Base-by-base conservation (phyloP, 2,113 vertebrate species). In the Protobothrops mucrosquamatus region DNA sequence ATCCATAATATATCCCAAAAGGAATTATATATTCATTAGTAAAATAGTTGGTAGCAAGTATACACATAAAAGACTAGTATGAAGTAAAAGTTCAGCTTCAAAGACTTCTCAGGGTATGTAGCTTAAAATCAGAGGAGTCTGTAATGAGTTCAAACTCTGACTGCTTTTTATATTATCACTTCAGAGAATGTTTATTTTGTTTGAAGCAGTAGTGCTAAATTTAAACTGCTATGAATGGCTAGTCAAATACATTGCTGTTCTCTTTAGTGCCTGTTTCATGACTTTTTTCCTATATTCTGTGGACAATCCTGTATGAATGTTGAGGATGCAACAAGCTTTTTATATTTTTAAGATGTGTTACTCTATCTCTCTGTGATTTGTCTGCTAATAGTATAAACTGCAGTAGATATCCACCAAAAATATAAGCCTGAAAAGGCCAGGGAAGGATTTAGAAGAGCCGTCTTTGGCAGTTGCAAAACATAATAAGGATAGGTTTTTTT, bases 361-460 rank as follows among this genome's bases (percentile, higher is more conserved):
- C 9, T 51, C 55, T 91, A 90, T 48, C 74, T 94, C 93, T 91
- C 74, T 93, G 91, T 91, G 39, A 93, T 89, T 54, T 92, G 23
- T 52, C 91, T 74, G 87, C 39, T 14, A 6, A 56, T 87, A 52
- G 6, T 48, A 43, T 22, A 64, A 18, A 95, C 89, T 74, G 29
- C 90, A 86, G 61, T 85, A 93, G 39, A 93, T 94, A 85, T 48
- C n/a, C 46, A 61, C 74, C 26, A 93, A 87, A 51, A 92, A 46
- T 55, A 11, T 4, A 57, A 61, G 4, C 4, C 1, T 23, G 11
- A 59, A 46, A 74, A 29, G 34, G 3, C 64, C 26, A 48, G 54
- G 23, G 0, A 26, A 39, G 0, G 18, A 26, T 89, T 57, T 52
- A 26, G 26, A 92, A 91, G 8, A 59, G 59, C 55, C 1, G 29